A percentile compares a stretch with the other conserved stretches of the same genome.
Evolutionary conservation across 2,888 invertebrate genomes (phyloP).

Genomic region (Glyphotaelius pellucidus): DNA sequence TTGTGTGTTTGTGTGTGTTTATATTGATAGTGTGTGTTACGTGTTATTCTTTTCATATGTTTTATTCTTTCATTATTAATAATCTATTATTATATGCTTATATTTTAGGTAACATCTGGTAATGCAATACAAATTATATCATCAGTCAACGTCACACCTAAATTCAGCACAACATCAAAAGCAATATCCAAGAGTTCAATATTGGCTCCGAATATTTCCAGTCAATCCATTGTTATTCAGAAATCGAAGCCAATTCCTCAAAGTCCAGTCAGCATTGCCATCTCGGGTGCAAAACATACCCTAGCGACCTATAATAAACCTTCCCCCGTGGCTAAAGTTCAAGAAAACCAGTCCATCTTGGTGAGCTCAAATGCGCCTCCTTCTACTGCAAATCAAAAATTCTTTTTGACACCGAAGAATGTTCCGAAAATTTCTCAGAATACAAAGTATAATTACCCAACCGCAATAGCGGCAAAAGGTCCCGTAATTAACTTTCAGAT

Average conservation of each 20-base stretch:
- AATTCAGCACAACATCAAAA: conserved; percentile 23
- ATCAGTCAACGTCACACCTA: conserved; percentile 67
- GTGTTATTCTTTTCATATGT: too few species aligned
- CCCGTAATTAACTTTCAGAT: conserved; percentile 84
- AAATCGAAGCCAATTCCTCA: conserved; percentile 76
- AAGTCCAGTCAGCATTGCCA: conserved; percentile 75
- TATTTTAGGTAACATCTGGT: conserved; percentile 72
- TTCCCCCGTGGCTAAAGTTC: conserved; percentile 70
- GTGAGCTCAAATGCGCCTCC: conserved; percentile 65
- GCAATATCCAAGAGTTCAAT: conserved; percentile 71
- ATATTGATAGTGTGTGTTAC: too few species aligned
- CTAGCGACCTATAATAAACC: conserved; percentile 79
- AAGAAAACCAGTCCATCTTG: conserved; percentile 73
- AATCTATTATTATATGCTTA: conserved; percentile 2
- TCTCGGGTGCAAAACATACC: conserved; percentile 73
- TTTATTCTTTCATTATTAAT: too few species aligned
- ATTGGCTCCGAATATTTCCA: conserved; percentile 72
- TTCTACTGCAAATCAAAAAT: conserved; percentile 73
- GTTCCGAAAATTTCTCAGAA: conserved; percentile 78
- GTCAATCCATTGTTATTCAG: conserved; percentile 79
- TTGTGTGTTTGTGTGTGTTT: too few species aligned
- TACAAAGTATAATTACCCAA: conserved; percentile 76
- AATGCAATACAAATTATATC: conserved; percentile 75
- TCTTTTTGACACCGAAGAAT: conserved; percentile 78
- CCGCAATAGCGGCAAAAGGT: conserved; percentile 78